Base-by-base conservation (phyloP, 2,113 vertebrate genomes). In the Myxocyprinus asiaticus region DNA sequence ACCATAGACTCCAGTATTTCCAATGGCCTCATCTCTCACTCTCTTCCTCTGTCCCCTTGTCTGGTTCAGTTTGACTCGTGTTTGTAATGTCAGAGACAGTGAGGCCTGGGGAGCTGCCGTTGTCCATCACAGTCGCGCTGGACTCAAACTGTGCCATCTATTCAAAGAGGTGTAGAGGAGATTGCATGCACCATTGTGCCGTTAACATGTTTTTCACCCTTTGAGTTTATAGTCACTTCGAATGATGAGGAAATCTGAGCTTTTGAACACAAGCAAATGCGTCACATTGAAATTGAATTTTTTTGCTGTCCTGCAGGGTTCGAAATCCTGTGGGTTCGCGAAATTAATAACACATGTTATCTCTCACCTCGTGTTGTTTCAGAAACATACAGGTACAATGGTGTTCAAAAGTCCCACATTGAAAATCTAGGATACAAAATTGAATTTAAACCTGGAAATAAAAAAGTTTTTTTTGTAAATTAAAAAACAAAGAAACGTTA, bases 171-270 rank as follows among this genome's bases (percentile, higher is more conserved):
- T 11, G 15, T 5, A 33, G 10, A 61, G 58, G 10, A 63, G 15
- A 63, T 74, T 50, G 15, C 62, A 74, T 50, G 59, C 72, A n/a
- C 53, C 14, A 48, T 74, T 74, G 58, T 74, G 58, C 33, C 15
- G 45, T 50, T 50, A 50, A 47, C 17, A 63, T 63, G 58, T 14
- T 74, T 73, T 74, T 50, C 17, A 74, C 15, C 12, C 56, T 62
- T 63, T 74, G 58, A 63, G 17, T 50, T 63, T 9, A 74, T 33
- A 50, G 17, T 1, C 3, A 3, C 22, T 33, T 33, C 22, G 22
- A 63, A 63, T 62, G 11, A 63, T 47, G 22, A 62, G 22, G 45
- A 74, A 62, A 74, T 74, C 45, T 12, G 6, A 74, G 72, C 58
- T 74, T 74, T 74, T 48, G 10, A 59, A 63, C 63, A 11, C 15